Evolutionary conservation across 2,888 invertebrate species (phyloP), one percentile per base, ranked within the genome.

Genomic region (Pristionchus maxplancki): DNA sequence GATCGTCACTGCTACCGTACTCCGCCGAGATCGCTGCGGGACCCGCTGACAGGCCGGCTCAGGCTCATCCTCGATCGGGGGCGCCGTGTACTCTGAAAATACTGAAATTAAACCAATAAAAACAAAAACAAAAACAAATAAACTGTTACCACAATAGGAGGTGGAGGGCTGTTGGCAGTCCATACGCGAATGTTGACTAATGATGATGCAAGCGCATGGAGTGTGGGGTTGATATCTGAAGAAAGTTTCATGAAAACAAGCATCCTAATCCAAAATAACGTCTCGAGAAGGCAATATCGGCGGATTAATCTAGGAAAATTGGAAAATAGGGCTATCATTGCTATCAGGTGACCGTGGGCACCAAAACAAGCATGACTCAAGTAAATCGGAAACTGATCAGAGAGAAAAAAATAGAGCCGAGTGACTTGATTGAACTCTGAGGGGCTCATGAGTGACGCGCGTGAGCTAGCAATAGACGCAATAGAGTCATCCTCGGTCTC

Each of bases 141-240:
- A n/a, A n/a, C n/a, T n/a, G n/a, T n/a, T n/a, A n/a, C 58, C 58
- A 58, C 40, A 78, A 8, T 78, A 78, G n/a, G 78, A 78, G n/a
- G 78, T 78, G 13, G 78, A 78, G 48, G 78, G 78, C 78, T 44
- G 20, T 28, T 78, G 78, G 44, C 17, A 28, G 78, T 78, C 78
- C 78, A 78, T 78, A 48, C 8, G n/a, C n/a, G 34, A 34, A 8
- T 67, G 20, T 78, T 44, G 44, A 13, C 78, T 78, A 78, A 48
- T 78, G 78, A 44, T 78, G 78, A 78, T 78, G 78, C 44, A 78
- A 78, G 44, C 9, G 13, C 78, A 78, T 78, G 78, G 44, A 48
- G 37, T 71, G 71, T 6, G 37, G 15, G 17, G 37, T 1, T 9
- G 34, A 8, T 6, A 71, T 71, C 37, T 37, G 71, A 37, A 67